Base-by-base conservation (phyloP, 2,888 invertebrate genomes). In the Drosophila greeni region DNA sequence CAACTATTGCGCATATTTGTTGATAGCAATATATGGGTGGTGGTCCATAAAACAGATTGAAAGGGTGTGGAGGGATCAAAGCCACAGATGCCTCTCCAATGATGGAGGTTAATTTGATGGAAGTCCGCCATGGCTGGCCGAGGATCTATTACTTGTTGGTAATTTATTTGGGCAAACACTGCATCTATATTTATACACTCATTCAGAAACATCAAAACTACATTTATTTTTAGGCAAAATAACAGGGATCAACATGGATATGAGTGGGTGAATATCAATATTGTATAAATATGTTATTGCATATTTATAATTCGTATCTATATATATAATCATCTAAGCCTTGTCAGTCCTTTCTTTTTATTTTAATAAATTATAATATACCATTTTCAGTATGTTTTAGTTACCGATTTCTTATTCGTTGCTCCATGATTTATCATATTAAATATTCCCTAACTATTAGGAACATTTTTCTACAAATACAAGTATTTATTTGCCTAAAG, bases 1-100 rank as follows among this genome's bases (percentile, higher is more conserved):
- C 16, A 51, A 60, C 36, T 59, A 69, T 69, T 67, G 66, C 66
- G 66, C 66, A 66, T 37, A 66, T 56, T 66, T 66, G 67, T 51
- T 66, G 66, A 62, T 62, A 14, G 49, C 31, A 62, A 43, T 14
- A 29, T 40, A 36, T 26, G 23, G 29, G 5, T n/a, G 29, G 26
- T 16, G 61, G 36, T 24, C 42, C 36, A 43, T 62, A 20, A 16
- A 51, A 43, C 42, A 62, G 42, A 61, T 29, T 36, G 29, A 62
- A 42, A 26, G 18, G 49, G 49, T 49, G 34, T 18, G 14, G 18
- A 36, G 62, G 49, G 42, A 62, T 62, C 49, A 62, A 62, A 62
- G 64, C 24, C 34, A 14, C 26, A 33, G 9, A 12, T 23, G 29
- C 7, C 31, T 26, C n/a, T 33, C 26, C 40, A 29, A 23, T n/a